These are phyloP conservation scores for Antrozous pallidus DNA, from an alignment of 2,797 vertebrate genomes.

Conservation along the genomic window DNA sequence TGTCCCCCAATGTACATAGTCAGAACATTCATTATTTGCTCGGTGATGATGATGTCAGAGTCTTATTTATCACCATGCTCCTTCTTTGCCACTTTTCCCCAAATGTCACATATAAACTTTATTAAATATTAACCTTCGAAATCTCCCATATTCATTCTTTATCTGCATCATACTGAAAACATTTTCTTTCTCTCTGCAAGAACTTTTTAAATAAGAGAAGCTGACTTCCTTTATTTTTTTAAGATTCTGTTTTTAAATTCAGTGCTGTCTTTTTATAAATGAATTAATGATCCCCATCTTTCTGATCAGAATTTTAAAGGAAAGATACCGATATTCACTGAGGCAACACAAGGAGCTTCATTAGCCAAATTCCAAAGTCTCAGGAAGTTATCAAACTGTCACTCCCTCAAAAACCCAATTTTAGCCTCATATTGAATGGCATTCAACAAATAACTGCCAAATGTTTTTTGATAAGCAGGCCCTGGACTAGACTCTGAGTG, in stretches of 20 bases:
- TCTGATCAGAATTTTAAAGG: not conserved
- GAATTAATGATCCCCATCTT: not conserved
- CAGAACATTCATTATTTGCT: not conserved
- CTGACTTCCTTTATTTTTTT: not conserved
- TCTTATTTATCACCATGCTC: not conserved
- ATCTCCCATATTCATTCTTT: not conserved
- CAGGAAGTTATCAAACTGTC: not conserved
- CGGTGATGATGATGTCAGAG: not conserved
- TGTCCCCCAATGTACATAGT: not conserved
- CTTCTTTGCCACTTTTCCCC: not conserved
- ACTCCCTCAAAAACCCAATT: not conserved
- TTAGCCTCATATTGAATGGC: not conserved
- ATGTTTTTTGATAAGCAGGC: not conserved
- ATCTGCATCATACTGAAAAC: not conserved
- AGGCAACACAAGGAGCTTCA: not conserved
- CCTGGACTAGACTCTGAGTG: not conserved
- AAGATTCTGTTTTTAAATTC: not conserved
- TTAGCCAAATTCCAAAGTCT: not conserved
- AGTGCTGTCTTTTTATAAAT: not conserved
- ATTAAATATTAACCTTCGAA: constrained; percentile 7
- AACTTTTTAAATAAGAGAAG: constrained; percentile 22
- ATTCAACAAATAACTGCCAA: not conserved
- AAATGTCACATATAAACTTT: not conserved
- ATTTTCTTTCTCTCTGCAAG: not conserved
- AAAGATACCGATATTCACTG: not conserved